phyloP scores from a whole-genome alignment of 35 echinoderm and acorn worm genomes.

The Ptychodera flava region DNA sequence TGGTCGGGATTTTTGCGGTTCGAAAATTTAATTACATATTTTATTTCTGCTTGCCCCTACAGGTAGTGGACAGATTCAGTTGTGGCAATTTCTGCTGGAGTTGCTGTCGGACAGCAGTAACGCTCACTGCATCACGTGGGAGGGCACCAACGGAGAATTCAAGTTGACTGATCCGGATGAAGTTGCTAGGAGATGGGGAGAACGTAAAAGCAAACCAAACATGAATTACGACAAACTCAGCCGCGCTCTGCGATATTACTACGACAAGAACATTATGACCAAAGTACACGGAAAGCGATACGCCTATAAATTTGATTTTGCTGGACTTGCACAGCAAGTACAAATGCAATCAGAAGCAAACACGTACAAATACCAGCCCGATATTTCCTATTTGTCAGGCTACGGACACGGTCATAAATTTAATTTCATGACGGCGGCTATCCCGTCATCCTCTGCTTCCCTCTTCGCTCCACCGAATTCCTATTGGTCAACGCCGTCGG shows the following conservation, averaged over 20 bases:
- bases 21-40: too few species aligned
- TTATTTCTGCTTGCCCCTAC: too few species aligned
- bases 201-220: not conserved
- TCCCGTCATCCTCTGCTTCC: slow-evolving; percentile 81
- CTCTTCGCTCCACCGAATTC: slow-evolving; percentile 85
- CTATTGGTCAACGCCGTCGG: slow-evolving; percentile 91
- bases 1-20: too few species aligned
- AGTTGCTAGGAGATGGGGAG: not conserved
- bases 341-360: slow-evolving; percentile 80
- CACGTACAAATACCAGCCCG: slow-evolving; percentile 90
- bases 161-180: not conserved
- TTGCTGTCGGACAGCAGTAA: not conserved
- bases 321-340: not conserved
- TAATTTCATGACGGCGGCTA: slow-evolving; percentile 77
- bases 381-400: slow-evolving; percentile 69
- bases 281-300: not conserved
- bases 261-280: not conserved
- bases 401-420: slow-evolving; percentile 74
- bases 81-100: not conserved
- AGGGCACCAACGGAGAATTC: not conserved
- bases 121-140: not conserved
- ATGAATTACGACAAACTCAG: not conserved
- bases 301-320: not conserved
- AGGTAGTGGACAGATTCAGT: not conserved
- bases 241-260: not conserved